Percentiles rank a stretch among this genome's conserved stretches.
These are phyloP conservation scores for Galerucella calmariensis DNA, from an alignment of 2,888 invertebrate genomes.

Conservation along the genomic window DNA sequence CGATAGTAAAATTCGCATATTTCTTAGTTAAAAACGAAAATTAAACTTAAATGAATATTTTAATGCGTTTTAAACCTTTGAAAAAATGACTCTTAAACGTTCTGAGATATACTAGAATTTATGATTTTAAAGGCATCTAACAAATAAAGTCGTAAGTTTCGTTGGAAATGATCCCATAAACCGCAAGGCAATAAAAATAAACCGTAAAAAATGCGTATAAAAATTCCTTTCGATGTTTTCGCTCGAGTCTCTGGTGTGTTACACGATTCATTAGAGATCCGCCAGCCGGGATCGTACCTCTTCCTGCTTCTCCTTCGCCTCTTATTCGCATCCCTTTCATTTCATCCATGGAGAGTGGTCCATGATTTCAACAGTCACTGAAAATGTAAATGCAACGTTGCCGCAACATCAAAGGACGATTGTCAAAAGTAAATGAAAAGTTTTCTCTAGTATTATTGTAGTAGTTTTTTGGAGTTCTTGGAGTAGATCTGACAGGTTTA, in stretches of 20 bases:
- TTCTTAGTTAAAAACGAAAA: background rate
- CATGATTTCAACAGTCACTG: slow-evolving; percentile 8
- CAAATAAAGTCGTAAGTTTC: slow-evolving; percentile 30
- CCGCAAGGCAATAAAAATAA: slow-evolving; percentile 29
- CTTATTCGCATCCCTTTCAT: slow-evolving; percentile 4
- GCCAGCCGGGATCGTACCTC: slow-evolving; percentile 17
- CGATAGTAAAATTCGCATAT: background rate
- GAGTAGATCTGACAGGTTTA: too few species aligned
- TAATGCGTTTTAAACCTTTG: slow-evolving; percentile 10
- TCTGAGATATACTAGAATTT: slow-evolving; percentile 19
- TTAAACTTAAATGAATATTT: background rate
- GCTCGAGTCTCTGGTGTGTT: slow-evolving; percentile 36
- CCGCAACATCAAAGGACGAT: background rate
- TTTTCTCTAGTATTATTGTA: background rate
- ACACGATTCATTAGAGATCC: slow-evolving; percentile 39
- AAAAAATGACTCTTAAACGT: slow-evolving; percentile 1
- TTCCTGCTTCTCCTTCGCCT: slow-evolving; percentile 10
- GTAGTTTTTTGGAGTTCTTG: too few species aligned
- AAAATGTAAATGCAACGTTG: slow-evolving; percentile 20
- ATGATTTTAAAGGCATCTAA: slow-evolving; percentile 25
- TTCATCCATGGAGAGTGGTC: too few species aligned
- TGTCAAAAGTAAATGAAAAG: background rate
- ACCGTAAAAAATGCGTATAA: slow-evolving; percentile 30
- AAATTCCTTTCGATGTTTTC: slow-evolving; percentile 31
- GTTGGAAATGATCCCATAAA: slow-evolving; percentile 25